A percentile compares a stretch with the other conserved stretches of the same genome.
Conservation (phyloP, 1,140 invertebrate genomes). For the Aphelenchoides fujianensis region DNA sequence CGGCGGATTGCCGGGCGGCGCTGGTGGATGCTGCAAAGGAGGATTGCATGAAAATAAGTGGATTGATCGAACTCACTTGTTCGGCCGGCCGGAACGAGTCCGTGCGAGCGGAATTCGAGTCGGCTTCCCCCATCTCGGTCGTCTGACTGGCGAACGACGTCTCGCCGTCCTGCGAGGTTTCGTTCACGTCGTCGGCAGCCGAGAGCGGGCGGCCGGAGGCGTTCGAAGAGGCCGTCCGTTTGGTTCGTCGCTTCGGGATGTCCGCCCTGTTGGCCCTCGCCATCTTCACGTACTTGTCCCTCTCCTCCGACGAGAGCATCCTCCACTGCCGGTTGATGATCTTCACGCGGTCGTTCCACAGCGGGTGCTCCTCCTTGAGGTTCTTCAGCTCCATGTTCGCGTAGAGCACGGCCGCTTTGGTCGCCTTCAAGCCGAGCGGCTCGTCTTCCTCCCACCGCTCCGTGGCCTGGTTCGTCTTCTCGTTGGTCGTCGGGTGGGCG, state of each 20-base stretch:
- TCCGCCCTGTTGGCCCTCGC: constrained; percentile 74
- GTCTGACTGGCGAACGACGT: neutral
- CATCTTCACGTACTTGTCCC: constrained; percentile 67
- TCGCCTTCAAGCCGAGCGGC: constrained; percentile 80
- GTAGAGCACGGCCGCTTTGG: constrained; percentile 92
- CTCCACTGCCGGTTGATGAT: constrained; percentile 94
- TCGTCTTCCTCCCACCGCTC: constrained; percentile 92
- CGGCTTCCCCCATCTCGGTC: neutral
- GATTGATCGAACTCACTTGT: too few relatives aligned
- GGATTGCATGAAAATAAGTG: too few relatives aligned
- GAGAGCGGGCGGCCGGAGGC: constrained; percentile 10
- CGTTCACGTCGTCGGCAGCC: constrained; percentile 5
- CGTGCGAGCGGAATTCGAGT: neutral
- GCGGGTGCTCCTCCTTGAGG: constrained; percentile 84
- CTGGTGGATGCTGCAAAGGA: too few relatives aligned
- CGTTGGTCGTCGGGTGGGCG: constrained; percentile 68
- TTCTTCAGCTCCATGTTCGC: constrained; percentile 90
- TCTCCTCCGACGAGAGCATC: constrained; percentile 78
- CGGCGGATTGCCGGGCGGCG: too few relatives aligned
- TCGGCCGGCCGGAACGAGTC: too few relatives aligned
- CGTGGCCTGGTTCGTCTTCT: constrained; percentile 76
- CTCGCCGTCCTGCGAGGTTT: neutral
- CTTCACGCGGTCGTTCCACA: constrained; percentile 75
- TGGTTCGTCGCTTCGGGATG: constrained; percentile 35
- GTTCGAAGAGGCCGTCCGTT: constrained; percentile 21